phyloP scores from a whole-genome alignment of 2,888 invertebrate genomes.

The Metellina segmentata region DNA sequence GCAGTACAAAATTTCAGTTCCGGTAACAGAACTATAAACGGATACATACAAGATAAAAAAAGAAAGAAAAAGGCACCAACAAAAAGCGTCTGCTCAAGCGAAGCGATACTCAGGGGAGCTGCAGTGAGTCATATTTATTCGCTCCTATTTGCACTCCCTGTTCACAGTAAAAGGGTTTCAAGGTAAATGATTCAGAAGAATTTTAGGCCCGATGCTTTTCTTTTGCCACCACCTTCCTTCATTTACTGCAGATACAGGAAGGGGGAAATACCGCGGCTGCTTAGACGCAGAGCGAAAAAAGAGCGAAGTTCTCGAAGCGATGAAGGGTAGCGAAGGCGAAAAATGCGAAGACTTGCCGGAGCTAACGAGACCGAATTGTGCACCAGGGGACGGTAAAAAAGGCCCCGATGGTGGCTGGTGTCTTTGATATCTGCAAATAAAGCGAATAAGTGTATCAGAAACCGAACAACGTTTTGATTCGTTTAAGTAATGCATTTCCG shows the following conservation, averaged over 20 bases:
- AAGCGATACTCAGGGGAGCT: slow-evolving; percentile 2
- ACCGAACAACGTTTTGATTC: no score
- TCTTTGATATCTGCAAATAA: no score
- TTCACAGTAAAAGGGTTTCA: slow-evolving; percentile 21
- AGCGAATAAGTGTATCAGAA: no score
- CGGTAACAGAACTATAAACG: slow-evolving; percentile 14
- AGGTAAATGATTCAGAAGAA: slow-evolving; percentile 29
- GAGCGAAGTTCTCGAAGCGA: neutral
- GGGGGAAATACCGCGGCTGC: slow-evolving; percentile 4
- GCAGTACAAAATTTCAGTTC: slow-evolving; percentile 20
- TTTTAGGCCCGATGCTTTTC: neutral
- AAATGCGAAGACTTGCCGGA: neutral
- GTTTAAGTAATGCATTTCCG: no score
- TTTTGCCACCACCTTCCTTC: neutral
- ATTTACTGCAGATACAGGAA: slow-evolving; percentile 7
- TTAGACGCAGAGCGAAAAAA: no score
- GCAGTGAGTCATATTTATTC: slow-evolving; percentile 17
- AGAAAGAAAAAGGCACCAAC: neutral
- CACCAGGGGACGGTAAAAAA: no score
- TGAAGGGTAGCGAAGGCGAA: neutral
- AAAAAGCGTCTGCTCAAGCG: slow-evolving; percentile 25
- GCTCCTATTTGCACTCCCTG: slow-evolving; percentile 11
- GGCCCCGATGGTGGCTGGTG: no score
- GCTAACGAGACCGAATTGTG: no score
- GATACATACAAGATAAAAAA: slow-evolving; percentile 1